phyloP scores from a whole-genome alignment of 1,140 invertebrate species.

The Conus betulinus region DNA sequence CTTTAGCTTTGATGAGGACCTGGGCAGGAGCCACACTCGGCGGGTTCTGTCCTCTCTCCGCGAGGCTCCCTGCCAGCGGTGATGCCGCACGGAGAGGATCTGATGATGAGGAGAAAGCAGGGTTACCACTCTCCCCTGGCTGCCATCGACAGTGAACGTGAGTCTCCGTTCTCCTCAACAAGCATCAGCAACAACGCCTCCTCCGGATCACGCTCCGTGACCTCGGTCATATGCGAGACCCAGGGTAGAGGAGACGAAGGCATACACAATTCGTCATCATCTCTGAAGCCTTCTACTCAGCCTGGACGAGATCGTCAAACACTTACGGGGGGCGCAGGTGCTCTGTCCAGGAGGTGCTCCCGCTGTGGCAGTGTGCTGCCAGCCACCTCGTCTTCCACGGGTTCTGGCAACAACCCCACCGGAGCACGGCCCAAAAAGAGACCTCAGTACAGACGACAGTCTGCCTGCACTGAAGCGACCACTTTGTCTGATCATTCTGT shows the following conservation, averaged over 20 bases:
- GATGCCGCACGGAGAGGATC: neutral
- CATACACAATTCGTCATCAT: neutral
- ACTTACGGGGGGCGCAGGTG: neutral
- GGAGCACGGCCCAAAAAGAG: neutral
- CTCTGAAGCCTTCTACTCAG: neutral
- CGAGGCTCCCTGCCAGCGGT: neutral
- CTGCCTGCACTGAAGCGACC: neutral
- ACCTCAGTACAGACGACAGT: neutral
- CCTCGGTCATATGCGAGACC: neutral
- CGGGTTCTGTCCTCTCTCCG: neutral
- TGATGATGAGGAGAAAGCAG: neutral
- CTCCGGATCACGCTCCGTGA: neutral
- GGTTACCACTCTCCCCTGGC: neutral
- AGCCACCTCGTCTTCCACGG: neutral
- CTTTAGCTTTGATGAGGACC: slow-evolving; percentile 25
- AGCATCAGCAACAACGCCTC: neutral
- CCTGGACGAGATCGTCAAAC: neutral
- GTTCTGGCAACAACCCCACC: neutral
- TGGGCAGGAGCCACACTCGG: neutral
- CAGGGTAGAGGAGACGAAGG: neutral
- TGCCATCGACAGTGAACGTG: neutral
- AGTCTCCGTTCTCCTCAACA: neutral
- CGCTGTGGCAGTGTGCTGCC: neutral
- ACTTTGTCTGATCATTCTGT: neutral
- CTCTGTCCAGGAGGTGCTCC: neutral